Conservation (phyloP, 2,113 vertebrate genomes). For the Macquaria australasica region DNA sequence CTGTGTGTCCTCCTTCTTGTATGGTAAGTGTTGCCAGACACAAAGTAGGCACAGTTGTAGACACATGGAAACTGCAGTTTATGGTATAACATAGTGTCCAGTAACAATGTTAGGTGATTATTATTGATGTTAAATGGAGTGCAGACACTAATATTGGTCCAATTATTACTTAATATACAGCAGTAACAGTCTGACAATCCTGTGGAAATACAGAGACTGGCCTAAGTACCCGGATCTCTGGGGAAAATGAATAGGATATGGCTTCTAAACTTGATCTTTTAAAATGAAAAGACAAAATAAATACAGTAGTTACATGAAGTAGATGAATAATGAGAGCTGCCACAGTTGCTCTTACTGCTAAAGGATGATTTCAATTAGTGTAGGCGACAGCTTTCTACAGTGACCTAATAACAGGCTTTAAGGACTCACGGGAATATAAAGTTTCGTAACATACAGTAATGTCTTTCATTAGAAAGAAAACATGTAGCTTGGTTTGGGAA, state of each 20-base stretch:
- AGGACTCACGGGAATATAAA: conserved; percentile 4
- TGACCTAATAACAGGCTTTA: conserved; percentile 23
- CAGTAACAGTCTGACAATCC: background rate
- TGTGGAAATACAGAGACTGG: conserved; percentile 17
- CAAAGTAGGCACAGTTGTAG: background rate
- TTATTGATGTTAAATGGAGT: conserved; percentile 14
- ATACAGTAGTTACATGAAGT: conserved; percentile 23
- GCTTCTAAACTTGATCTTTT: conserved; percentile 27
- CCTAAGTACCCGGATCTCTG: background rate
- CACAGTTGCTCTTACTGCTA: conserved; percentile 21
- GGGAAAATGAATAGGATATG: conserved; percentile 32
- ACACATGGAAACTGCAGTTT: background rate
- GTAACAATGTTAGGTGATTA: background rate
- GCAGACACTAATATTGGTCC: background rate
- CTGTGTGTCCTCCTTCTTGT: background rate
- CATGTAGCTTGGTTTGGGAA: background rate
- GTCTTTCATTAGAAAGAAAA: conserved; percentile 26
- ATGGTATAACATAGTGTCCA: background rate
- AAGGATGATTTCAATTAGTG: conserved; percentile 45
- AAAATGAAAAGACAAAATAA: conserved; percentile 53
- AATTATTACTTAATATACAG: conserved; percentile 18
- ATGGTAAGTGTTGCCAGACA: background rate
- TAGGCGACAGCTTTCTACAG: conserved; percentile 2
- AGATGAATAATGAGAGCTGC: conserved; percentile 59
- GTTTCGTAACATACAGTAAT: conserved; percentile 23